A percentile compares a stretch with the other conserved stretches of the same genome.
Evolutionary conservation across 2,888 invertebrate genomes (phyloP).

Genomic region (Glaucopsyche alexis): DNA sequence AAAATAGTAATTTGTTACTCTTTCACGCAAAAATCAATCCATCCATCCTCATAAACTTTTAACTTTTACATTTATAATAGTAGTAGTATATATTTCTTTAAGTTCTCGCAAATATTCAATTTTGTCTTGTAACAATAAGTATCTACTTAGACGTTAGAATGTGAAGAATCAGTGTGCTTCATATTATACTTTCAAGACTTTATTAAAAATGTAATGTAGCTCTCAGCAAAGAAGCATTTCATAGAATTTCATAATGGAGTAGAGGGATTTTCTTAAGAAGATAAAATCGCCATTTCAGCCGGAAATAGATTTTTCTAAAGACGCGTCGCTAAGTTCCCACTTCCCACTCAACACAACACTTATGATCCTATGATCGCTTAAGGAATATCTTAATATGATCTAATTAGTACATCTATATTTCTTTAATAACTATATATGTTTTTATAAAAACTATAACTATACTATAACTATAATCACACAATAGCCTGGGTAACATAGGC

Average conservation of each 20-base stretch:
- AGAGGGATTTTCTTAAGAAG: neutral
- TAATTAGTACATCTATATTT: neutral
- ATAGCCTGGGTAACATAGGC: too few relatives aligned
- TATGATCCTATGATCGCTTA: slow-evolving; percentile 9
- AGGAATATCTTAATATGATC: neutral
- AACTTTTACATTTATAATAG: neutral
- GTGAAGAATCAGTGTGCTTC: neutral
- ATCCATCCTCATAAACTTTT: too few relatives aligned
- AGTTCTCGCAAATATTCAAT: neutral
- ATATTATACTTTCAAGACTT: neutral
- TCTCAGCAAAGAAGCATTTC: neutral
- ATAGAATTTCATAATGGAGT: slow-evolving; percentile 15
- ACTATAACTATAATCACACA: too few relatives aligned
- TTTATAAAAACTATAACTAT: too few relatives aligned
- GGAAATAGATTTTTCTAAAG: neutral
- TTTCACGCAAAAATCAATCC: too few relatives aligned
- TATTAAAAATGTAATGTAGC: slow-evolving; percentile 5
- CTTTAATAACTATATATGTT: neutral
- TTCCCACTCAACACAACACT: slow-evolving; percentile 6
- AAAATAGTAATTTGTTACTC: too few relatives aligned
- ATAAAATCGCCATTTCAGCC: neutral
- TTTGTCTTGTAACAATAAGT: neutral
- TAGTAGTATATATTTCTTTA: neutral
- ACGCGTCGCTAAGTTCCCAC: neutral
- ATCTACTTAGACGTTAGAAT: neutral